Evolutionary conservation across 2,888 invertebrate species (phyloP), one percentile per base, ranked within the genome.

Genomic region (Netelia virgata): DNA sequence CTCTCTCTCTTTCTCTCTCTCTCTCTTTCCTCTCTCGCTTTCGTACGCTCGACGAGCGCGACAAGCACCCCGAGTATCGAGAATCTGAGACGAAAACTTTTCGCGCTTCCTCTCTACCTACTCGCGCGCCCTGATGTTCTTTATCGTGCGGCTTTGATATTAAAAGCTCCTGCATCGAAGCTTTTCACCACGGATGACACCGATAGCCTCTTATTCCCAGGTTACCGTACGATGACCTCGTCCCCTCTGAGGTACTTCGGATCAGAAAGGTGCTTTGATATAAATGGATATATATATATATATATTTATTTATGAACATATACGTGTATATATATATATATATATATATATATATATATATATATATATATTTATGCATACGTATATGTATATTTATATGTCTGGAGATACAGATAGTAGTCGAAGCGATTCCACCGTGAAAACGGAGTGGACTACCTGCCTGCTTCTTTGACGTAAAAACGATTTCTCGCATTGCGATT

Each of bases 1-100:
- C 85, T 85, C 86, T 85, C 28, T 1, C 90, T 88, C 88, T 61
- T 16, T 86, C 87, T 87, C 88, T 87, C 87, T 87, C 88, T 87
- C 86, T 86, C 85, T 85, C 82, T 73, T 83, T 75, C 0, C 82
- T 83, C 84, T 88, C 88, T 89, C 86, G 36, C 6, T 85, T 84
- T 73, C 80, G 82, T 69, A 75, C 79, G 75, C 82, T 83, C 53
- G 66, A 76, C 82, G 57, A 74, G 50, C 18, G 16, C 57, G 76
- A 78, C 63, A 55, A 73, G 36, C 23, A 55, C 76, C 28, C 66
- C 28, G 77, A 55, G 61, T 76, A 73, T 72, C 73, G 28, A 28
- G 76, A 84, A 82, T 78, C 64, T 63, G 47, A 20, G 63, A 55
- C 59, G 28, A 79, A 79, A 66, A 57, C 57, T 63, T 75, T 68